These are phyloP conservation scores for Capitulum mitella DNA, from an alignment of 2,888 invertebrate genomes.

Conservation along the genomic window DNA sequence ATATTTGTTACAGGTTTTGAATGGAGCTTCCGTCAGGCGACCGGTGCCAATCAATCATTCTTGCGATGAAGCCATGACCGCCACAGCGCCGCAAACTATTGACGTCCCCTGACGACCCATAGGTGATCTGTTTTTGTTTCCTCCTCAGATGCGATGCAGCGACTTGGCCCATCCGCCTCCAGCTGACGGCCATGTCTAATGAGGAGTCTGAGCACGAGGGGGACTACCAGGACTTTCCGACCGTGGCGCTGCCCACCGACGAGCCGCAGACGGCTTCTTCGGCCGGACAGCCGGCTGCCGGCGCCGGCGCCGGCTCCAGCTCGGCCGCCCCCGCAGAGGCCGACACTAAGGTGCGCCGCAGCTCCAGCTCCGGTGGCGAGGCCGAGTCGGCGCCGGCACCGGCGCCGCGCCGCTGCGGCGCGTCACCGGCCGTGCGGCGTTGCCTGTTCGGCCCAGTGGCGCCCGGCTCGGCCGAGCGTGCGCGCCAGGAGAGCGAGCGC, in stretches of 20 bases:
- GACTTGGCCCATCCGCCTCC: too few relatives aligned
- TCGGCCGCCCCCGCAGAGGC: background rate
- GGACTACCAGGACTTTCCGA: background rate
- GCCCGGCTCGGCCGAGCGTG: background rate
- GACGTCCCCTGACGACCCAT: too few relatives aligned
- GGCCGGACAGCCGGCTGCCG: background rate
- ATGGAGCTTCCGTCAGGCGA: too few relatives aligned
- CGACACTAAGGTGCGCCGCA: background rate
- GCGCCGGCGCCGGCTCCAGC: background rate
- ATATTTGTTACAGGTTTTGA: too few relatives aligned
- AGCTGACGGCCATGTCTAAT: background rate
- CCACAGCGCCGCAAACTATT: too few relatives aligned
- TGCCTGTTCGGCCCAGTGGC: conserved; percentile 1
- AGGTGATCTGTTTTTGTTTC: too few relatives aligned
- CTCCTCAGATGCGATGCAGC: conserved; percentile 12
- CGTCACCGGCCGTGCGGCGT: background rate
- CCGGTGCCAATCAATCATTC: too few relatives aligned
- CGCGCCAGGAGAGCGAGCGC: background rate
- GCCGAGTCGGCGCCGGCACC: background rate
- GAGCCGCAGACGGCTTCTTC: background rate
- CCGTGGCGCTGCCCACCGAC: background rate
- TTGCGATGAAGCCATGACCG: too few relatives aligned
- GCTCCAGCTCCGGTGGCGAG: conserved; percentile 5
- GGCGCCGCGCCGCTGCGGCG: background rate
- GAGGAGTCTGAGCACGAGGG: background rate